Percentiles rank a stretch among this genome's conserved stretches.
Conservation (phyloP, 2,888 invertebrate species). For the Trichogramma dendrolimi region DNA sequence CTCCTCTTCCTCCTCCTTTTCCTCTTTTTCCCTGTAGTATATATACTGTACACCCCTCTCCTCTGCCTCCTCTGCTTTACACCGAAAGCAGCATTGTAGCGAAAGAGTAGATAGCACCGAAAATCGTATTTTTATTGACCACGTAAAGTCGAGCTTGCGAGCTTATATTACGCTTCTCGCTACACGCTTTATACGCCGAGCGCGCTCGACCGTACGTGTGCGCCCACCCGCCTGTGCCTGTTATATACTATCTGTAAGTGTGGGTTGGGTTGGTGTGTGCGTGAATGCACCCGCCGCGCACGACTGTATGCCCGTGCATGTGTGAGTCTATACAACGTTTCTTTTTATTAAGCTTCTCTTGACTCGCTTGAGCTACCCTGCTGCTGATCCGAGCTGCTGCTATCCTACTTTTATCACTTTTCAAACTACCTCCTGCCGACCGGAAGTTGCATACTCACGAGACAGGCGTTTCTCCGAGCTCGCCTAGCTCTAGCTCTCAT, state of each 20-base stretch:
- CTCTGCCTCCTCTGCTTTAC: no score
- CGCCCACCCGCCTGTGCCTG: no score
- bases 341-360: conserved; percentile 22
- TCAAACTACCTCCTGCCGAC: conserved; percentile 13
- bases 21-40: no score
- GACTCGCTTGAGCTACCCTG: conserved; percentile 7
- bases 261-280: no score
- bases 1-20: background rate
- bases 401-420: conserved; percentile 26
- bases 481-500: background rate
- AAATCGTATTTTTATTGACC: conserved; percentile 32
- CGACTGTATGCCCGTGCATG: no score
- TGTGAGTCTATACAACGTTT: conserved; percentile 8
- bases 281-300: no score
- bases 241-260: no score
- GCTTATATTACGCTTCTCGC: conserved; percentile 22
- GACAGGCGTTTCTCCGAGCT: background rate
- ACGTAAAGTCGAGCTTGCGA: conserved; percentile 4
- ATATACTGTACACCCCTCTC: no score
- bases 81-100: no score
- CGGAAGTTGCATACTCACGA: no score
- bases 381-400: conserved; percentile 8
- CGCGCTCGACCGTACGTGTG: background rate
- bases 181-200: conserved; percentile 4
- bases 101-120: background rate